These are phyloP conservation scores for Parauchenoglanis punctatus DNA, from an alignment of 2,797 vertebrate species.

Conservation along the genomic window DNA sequence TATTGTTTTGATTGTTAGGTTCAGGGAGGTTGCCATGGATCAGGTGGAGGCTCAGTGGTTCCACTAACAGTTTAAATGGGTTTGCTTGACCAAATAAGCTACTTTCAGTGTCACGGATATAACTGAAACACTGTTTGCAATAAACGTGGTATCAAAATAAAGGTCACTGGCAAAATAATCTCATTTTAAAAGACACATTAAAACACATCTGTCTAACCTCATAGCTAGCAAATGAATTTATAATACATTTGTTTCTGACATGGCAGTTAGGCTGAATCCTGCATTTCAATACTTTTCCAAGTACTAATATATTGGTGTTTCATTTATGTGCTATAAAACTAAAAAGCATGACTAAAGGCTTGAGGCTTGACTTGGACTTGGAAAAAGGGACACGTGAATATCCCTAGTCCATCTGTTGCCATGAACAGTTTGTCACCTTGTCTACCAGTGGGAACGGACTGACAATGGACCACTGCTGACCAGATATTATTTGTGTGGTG, in stretches of 20 bases:
- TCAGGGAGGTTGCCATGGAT: not conserved
- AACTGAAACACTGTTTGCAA: not conserved
- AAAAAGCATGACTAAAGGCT: not conserved
- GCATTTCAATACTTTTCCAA: not conserved
- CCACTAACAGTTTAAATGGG: not conserved
- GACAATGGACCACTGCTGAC: not conserved
- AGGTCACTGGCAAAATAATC: not conserved
- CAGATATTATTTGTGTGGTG: constrained; percentile 13
- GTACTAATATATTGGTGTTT: not conserved
- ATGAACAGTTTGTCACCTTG: constrained; percentile 13
- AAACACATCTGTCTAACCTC: not conserved
- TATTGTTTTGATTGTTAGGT: not conserved
- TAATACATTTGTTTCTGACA: not conserved
- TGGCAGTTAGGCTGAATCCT: too few relatives aligned
- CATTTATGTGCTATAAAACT: not conserved
- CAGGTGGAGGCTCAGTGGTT: not conserved
- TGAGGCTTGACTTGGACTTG: not conserved
- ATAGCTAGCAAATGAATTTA: not conserved
- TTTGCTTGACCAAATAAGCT: not conserved
- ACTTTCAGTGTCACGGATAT: not conserved
- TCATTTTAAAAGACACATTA: not conserved
- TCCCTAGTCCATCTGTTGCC: constrained; percentile 7
- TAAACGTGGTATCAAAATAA: constrained; percentile 1
- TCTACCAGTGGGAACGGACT: not conserved
- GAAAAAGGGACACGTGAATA: not conserved